Evolutionary conservation across 2,113 vertebrate genomes (phyloP), one percentile per base, ranked within the genome.

Genomic region (Phylloscopus whistleri): DNA sequence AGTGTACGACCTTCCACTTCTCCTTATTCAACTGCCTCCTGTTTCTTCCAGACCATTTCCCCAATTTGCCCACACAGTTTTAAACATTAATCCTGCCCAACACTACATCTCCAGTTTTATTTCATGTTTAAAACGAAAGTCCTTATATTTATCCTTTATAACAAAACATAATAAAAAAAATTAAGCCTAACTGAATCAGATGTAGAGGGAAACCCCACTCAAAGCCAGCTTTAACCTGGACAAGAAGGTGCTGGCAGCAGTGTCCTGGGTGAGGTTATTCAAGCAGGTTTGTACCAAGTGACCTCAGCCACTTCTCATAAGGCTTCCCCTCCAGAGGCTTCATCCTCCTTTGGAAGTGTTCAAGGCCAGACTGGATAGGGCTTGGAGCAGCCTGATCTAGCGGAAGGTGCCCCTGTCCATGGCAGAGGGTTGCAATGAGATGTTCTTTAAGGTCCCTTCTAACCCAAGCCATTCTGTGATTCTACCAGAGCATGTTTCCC

Each of bases 121-220:
- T 84, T 58, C 26, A 46, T 2, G 4, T 0, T 1, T 51, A 52
- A 86, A 91, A 73, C 28, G 10, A 2, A 74, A 24, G 31, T 14
- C 56, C 33, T 27, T 69, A 37, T 10, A 18, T 51, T 53, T 84
- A 48, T 17, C 21, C 27, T 64, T 59, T 63, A 10, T 19, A 60
- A 81, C 5, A 62, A 52, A 64, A 35, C 5, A 16, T 74, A 59
- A 43, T 22, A 62, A 70, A 55, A n/a, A 52, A 31, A 18, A 31
- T 7, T 14, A 67, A 80, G 44, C 46, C 0, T 1, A 53, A 53
- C 7, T 28, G 26, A 78, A 37, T 8, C 0, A 0, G 26, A 22
- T 11, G 26, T 18, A 60, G 49, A 28, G 20, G 28, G 19, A 75
- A 79, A 73, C 11, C 17, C 52, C 24, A 6, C 66, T 52, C 33